Evolutionary conservation across 2,113 vertebrate species (phyloP).

Genomic region (Eretmochelys imbricata): DNA sequence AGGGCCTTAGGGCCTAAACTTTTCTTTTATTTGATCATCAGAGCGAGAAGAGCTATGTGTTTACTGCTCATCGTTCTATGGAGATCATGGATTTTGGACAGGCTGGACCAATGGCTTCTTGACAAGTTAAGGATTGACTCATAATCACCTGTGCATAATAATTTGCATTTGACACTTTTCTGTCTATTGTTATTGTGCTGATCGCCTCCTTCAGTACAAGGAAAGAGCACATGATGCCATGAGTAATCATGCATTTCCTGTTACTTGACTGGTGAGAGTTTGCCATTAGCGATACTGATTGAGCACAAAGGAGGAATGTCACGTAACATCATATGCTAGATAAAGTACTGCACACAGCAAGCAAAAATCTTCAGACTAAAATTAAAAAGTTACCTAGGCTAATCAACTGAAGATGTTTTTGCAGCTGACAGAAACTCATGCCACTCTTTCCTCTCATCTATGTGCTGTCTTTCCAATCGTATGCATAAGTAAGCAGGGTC

Average conservation of each 20-base stretch:
- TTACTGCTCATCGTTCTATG: not conserved
- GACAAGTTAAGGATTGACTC: not conserved
- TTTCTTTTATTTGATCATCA: not conserved
- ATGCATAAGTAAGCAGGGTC: not conserved
- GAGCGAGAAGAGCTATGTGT: not conserved
- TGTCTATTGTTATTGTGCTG: not conserved
- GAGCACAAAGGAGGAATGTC: not conserved
- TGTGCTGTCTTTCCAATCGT: not conserved
- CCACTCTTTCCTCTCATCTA: not conserved
- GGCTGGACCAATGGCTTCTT: not conserved
- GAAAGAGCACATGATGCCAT: not conserved
- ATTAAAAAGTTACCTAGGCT: constrained; percentile 36
- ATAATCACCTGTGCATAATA: not conserved
- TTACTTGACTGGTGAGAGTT: not conserved
- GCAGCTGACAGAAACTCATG: constrained; percentile 13
- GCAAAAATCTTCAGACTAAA: not conserved
- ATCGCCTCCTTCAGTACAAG: not conserved
- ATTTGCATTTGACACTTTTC: not conserved
- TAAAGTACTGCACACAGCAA: not conserved
- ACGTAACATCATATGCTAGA: not conserved
- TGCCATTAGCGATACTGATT: not conserved
- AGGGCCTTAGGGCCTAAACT: not conserved
- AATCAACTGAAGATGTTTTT: not conserved
- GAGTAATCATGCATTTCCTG: not conserved
- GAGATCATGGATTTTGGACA: not conserved